phyloP scores from a whole-genome alignment of 2,888 invertebrate species.

The Philereme vetulata region DNA sequence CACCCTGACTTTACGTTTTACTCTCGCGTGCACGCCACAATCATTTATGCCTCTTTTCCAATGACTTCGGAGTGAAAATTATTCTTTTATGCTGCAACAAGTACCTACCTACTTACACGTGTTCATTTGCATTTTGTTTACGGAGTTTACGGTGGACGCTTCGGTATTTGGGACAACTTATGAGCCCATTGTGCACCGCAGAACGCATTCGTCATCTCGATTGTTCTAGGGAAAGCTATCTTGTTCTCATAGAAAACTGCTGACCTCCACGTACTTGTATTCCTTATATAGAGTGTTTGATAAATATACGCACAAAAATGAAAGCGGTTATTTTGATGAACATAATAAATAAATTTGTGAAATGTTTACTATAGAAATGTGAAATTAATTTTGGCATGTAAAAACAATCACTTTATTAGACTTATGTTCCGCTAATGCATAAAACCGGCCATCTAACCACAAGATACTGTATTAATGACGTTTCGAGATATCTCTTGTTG shows the following conservation, averaged over 20 bases:
- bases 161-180: conserved; percentile 55
- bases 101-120: conserved; percentile 24
- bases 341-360: too few relatives aligned
- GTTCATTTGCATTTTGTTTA: conserved; percentile 55
- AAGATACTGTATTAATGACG: too few relatives aligned
- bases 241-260: conserved; percentile 21
- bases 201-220: conserved; percentile 33
- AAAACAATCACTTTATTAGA: too few relatives aligned
- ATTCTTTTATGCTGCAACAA: conserved; percentile 37
- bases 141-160: conserved; percentile 49
- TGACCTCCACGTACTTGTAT: conserved; percentile 30
- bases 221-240: conserved; percentile 37
- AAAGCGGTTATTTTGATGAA: too few relatives aligned
- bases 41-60: not conserved
- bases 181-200: conserved; percentile 42
- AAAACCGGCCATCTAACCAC: too few relatives aligned
- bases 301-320: too few relatives aligned
- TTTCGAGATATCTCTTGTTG: too few relatives aligned
- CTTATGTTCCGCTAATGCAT: too few relatives aligned
- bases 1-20: not conserved
- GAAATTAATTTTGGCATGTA: too few relatives aligned
- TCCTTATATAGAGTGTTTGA: too few relatives aligned
- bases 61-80: conserved; percentile 5
- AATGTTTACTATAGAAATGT: too few relatives aligned
- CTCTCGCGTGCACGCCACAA: not conserved